phyloP scores from a whole-genome alignment of 2,888 invertebrate genomes.

The Dryobota labecula region DNA sequence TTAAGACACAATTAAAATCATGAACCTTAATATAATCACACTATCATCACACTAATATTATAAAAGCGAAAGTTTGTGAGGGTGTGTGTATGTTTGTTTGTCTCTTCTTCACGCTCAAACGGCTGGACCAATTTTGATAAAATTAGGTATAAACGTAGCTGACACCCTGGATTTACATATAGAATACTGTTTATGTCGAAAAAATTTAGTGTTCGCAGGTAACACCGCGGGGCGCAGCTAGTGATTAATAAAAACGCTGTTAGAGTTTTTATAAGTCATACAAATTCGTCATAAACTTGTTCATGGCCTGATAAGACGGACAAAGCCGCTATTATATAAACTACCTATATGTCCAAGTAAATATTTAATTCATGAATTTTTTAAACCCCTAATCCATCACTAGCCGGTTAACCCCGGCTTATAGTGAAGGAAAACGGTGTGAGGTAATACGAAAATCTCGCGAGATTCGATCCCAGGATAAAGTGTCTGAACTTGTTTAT shows the following conservation, averaged over 20 bases:
- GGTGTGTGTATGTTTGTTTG: too few relatives aligned
- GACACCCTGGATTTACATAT: too few relatives aligned
- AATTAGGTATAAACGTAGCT: too few relatives aligned
- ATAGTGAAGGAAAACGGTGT: conserved; percentile 39
- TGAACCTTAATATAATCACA: background rate
- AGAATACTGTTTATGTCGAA: too few relatives aligned
- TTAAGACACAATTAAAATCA: background rate
- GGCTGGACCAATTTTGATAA: too few relatives aligned
- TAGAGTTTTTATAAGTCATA: background rate
- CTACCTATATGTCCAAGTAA: conserved; percentile 1
- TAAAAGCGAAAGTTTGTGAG: too few relatives aligned
- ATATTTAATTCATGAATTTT: conserved; percentile 25
- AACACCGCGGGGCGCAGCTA: too few relatives aligned
- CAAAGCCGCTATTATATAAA: conserved; percentile 6
- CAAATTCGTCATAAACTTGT: background rate
- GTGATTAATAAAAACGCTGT: background rate
- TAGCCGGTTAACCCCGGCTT: conserved; percentile 19
- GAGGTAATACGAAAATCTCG: conserved; percentile 45
- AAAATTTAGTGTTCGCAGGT: too few relatives aligned
- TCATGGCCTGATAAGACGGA: background rate
- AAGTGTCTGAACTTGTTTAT: conserved; percentile 57
- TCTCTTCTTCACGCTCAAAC: too few relatives aligned
- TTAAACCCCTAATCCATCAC: conserved; percentile 22
- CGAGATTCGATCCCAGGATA: conserved; percentile 51
- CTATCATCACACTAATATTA: too few relatives aligned